Base-by-base conservation (phyloP, 2,113 vertebrate species). In the Pongo abelii region DNA sequence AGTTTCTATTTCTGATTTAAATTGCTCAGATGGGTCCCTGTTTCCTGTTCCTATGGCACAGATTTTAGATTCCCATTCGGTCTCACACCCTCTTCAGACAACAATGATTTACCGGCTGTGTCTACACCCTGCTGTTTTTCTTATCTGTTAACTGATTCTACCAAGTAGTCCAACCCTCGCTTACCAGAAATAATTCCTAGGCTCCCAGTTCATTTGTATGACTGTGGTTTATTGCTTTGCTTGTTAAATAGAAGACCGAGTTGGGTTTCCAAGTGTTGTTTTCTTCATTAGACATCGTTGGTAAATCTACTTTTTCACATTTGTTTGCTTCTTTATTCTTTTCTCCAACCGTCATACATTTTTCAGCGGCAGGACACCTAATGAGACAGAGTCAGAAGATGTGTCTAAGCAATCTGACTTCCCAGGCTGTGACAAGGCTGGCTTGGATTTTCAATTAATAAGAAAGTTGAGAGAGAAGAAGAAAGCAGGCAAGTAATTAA, bases 371-470 rank as follows among this genome's bases (percentile, higher is more conserved):
- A 95, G 94, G 91, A 94, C 88, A 96, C 59, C 96, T 97, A 96
- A 97, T 95, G 93, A 98, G 94, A 95, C 40, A 78, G 70, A 91
- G 59, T 96, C 90, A 96, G 89, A 74, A 74, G 91, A 80, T 97
- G 61, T 89, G 91, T 96, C 74, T 81, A 61, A 97, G 96, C 1
- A 2, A 81, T 96, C 85, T 13, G 46, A 59, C 93, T 94, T 94
- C 88, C 91, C 55, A 72, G 90, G 70, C 61, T 96, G 55, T 1
- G 30, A 95, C 75, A 96, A 69, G 88, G 77, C 91, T 93, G 92
- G 74, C 69, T 95, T 97, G 83, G 86, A 87, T 97, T 97, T 97
- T 97, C 97, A 96, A 97, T 97, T 96, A 95, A 96, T 14, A 97
- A 97, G 84, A 64, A 97, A 95, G 87, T 84, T 96, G 67, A 95